These are phyloP conservation scores for Ellobium chinense DNA, from an alignment of 2,888 invertebrate genomes.

Conservation along the genomic window DNA sequence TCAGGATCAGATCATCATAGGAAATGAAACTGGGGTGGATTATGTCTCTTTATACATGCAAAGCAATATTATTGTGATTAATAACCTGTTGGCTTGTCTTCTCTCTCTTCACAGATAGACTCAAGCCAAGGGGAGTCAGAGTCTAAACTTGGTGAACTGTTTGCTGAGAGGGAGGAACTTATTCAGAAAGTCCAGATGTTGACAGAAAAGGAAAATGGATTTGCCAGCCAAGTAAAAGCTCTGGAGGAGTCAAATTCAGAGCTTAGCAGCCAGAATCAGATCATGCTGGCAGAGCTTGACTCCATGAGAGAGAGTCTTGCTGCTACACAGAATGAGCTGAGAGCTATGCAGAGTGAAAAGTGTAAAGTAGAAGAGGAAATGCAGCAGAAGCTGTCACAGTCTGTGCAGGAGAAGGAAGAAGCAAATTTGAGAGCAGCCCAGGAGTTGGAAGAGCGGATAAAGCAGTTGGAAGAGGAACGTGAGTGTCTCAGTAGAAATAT, in stretches of 20 bases:
- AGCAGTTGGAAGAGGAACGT: conserved; percentile 32
- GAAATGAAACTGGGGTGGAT: too few species aligned
- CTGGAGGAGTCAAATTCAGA: conserved; percentile 30
- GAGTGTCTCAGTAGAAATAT: conserved; percentile 19
- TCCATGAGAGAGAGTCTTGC: conserved; percentile 51
- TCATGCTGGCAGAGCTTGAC: conserved; percentile 48
- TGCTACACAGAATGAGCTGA: conserved; percentile 46
- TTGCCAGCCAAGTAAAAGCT: conserved; percentile 41
- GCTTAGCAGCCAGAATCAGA: conserved; percentile 20
- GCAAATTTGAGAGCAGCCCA: conserved; percentile 38
- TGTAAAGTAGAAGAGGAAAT: conserved; percentile 50
- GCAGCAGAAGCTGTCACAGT: conserved; percentile 50
- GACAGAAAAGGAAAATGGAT: conserved; percentile 19
- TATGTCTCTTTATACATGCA: too few species aligned
- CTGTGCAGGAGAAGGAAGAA: conserved; percentile 50
- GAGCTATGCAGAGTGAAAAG: conserved; percentile 49
- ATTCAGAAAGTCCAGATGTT: conserved; percentile 37
- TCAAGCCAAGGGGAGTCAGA: conserved; percentile 29
- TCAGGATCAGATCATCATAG: too few species aligned
- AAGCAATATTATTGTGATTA: too few species aligned
- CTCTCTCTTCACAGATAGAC: conserved; percentile 15
- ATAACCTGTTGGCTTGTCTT: too few species aligned
- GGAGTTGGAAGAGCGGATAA: conserved; percentile 36
- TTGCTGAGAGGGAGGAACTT: conserved; percentile 30
- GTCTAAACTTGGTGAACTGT: conserved; percentile 17